Evolutionary conservation across 2,797 vertebrate species (phyloP).

Genomic region (Parambassis ranga): DNA sequence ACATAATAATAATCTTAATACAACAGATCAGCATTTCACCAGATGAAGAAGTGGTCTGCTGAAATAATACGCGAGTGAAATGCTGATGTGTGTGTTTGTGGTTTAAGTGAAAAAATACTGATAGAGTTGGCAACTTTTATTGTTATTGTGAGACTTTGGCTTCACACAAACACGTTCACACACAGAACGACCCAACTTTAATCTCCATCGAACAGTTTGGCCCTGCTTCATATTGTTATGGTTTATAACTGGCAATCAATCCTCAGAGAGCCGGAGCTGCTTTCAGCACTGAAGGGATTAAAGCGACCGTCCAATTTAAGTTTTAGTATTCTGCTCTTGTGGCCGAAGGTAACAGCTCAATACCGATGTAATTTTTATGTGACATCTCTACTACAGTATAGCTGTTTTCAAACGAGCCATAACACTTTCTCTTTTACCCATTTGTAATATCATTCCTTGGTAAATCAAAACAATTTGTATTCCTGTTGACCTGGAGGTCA

Average conservation of each 20-base stretch:
- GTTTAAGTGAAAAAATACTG: not conserved
- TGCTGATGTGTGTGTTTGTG: constrained; percentile 11
- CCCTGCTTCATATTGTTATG: constrained; percentile 39
- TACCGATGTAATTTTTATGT: constrained; percentile 24
- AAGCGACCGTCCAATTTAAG: constrained; percentile 36
- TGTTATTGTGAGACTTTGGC: constrained; percentile 13
- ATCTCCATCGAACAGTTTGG: constrained; percentile 35
- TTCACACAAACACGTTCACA: not conserved
- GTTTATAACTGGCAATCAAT: constrained; percentile 48
- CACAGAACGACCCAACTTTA: constrained; percentile 31
- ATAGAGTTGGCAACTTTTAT: constrained; percentile 19
- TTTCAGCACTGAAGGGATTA: constrained; percentile 47
- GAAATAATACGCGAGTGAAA: constrained; percentile 35
- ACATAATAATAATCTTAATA: too few relatives aligned
- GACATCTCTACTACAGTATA: constrained; percentile 8
- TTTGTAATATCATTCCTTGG: constrained; percentile 7
- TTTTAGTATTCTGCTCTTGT: constrained; percentile 36
- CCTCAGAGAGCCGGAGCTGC: constrained; percentile 1
- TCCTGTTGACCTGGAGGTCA: not conserved
- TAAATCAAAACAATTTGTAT: not conserved
- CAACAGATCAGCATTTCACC: constrained; percentile 23
- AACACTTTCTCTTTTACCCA: constrained; percentile 8
- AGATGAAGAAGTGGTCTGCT: constrained; percentile 26
- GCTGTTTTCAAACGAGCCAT: constrained; percentile 30
- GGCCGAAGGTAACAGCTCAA: constrained; percentile 29